A percentile compares a stretch with the other conserved stretches of the same genome.
Evolutionary conservation across 2,797 vertebrate species (phyloP).

Genomic region (Brachyrhaphis roseni): DNA sequence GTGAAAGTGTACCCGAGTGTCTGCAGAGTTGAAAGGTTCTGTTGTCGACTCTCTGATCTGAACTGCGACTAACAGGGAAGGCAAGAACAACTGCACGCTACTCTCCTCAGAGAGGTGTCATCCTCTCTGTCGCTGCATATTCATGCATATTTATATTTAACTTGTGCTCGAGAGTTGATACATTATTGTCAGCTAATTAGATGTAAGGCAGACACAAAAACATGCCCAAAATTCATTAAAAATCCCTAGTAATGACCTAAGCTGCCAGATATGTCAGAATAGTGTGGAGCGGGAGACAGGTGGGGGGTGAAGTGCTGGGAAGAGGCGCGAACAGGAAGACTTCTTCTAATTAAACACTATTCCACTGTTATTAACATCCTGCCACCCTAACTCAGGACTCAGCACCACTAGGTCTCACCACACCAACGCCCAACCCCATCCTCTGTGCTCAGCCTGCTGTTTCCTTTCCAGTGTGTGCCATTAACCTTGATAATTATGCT

Average conservation of each 20-base stretch:
- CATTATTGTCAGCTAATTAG: slow-evolving; percentile 99
- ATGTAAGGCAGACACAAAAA: slow-evolving; percentile 94
- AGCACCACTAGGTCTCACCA: slow-evolving; percentile 87
- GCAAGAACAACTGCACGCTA: slow-evolving; percentile 65
- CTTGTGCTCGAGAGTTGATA: slow-evolving; percentile 88
- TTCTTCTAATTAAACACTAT: slow-evolving; percentile 99
- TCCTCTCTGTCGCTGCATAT: slow-evolving; percentile 84
- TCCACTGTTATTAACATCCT: slow-evolving; percentile 98
- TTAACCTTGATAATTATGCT: slow-evolving; percentile 80
- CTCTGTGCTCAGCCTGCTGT: slow-evolving; percentile 36
- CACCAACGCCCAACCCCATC: slow-evolving; percentile 72
- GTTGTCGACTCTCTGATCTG: slow-evolving; percentile 81
- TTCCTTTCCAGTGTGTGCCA: slow-evolving; percentile 56
- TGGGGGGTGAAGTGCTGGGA: slow-evolving; percentile 66
- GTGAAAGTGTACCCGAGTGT: slow-evolving; percentile 57
- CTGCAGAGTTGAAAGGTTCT: slow-evolving; percentile 71
- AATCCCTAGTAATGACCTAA: slow-evolving; percentile 95
- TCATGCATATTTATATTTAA: slow-evolving; percentile 99
- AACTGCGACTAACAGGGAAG: slow-evolving; percentile 76
- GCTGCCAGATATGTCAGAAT: slow-evolving; percentile 98
- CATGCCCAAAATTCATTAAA: slow-evolving; percentile 96
- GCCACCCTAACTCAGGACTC: slow-evolving; percentile 88
- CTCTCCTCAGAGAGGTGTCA: slow-evolving; percentile 88
- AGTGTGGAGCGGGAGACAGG: slow-evolving; percentile 90
- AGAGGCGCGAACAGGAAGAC: slow-evolving; percentile 92